A percentile compares a stretch with the other conserved stretches of the same genome.
phyloP scores from a whole-genome alignment of 2,113 vertebrate species.

The Patagioenas fasciata region DNA sequence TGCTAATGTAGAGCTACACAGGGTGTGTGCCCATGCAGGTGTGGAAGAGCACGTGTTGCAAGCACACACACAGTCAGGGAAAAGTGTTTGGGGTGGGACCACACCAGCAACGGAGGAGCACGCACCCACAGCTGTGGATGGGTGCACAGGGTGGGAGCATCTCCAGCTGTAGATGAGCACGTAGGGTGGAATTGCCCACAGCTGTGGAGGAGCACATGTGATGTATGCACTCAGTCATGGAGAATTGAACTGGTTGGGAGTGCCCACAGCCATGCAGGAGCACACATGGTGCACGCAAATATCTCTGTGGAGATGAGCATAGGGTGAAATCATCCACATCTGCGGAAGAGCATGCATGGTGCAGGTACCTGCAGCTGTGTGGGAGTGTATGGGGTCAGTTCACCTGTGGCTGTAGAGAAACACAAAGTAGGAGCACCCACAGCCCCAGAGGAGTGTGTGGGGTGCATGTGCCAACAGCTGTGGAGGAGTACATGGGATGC shows the following conservation, averaged over 20 bases:
- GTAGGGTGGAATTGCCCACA: background rate
- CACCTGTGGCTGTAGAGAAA: background rate
- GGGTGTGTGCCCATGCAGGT: accelerated
- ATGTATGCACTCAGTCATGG: background rate
- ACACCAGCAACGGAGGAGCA: too few species aligned
- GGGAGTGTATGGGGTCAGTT: background rate
- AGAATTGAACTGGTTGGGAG: background rate
- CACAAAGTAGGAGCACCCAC: background rate
- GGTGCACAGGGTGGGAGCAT: background rate
- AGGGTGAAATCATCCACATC: background rate
- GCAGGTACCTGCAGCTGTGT: background rate
- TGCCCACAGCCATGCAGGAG: background rate
- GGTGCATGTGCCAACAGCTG: too few species aligned
- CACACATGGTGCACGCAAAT: too few species aligned
- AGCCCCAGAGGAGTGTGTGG: accelerated
- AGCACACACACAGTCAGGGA: accelerated
- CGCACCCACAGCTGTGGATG: background rate
- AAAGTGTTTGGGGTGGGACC: background rate
- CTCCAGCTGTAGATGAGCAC: background rate
- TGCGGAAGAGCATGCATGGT: accelerated
- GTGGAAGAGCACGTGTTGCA: accelerated
- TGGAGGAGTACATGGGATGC: background rate
- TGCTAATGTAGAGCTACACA: accelerated
- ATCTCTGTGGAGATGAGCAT: background rate
- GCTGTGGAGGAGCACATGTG: background rate